Conservation (phyloP, 1,140 invertebrate genomes). For the Drosophila arawakana region DNA sequence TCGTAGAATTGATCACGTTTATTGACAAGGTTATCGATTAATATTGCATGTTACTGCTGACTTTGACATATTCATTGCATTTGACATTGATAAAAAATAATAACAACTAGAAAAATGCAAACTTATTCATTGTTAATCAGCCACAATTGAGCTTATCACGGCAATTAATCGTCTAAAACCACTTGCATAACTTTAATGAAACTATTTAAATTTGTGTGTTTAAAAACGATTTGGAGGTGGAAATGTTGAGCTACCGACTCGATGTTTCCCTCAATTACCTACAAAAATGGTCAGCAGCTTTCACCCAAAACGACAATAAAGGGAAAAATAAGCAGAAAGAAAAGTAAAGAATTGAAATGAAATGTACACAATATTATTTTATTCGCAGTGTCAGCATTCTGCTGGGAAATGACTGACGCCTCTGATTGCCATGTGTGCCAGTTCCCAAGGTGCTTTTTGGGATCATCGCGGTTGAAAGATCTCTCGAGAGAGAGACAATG, state of each 20-base stretch:
- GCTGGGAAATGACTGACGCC: constrained; percentile 45
- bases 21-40: constrained; percentile 24
- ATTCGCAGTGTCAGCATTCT: constrained; percentile 33
- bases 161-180: constrained; percentile 37
- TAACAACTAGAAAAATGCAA: neutral
- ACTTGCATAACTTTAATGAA: constrained; percentile 54
- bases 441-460: constrained; percentile 40
- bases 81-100: constrained; percentile 24
- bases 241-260: neutral
- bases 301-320: constrained; percentile 21
- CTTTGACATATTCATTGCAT: constrained; percentile 42
- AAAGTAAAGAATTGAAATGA: constrained; percentile 4
- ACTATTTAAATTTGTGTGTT: constrained; percentile 56
- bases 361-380: constrained; percentile 6
- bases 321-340: constrained; percentile 1
- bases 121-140: constrained; percentile 1
- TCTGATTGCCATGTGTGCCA: constrained; percentile 51
- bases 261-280: constrained; percentile 13
- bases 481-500: neutral
- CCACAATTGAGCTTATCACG: constrained; percentile 33
- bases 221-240: neutral
- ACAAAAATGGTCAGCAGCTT: constrained; percentile 40
- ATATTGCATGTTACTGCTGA: constrained; percentile 14
- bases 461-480: constrained; percentile 9
- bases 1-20: neutral